These are phyloP conservation scores for Triplophysa rosa DNA, from an alignment of 2,113 vertebrate genomes.

Conservation along the genomic window DNA sequence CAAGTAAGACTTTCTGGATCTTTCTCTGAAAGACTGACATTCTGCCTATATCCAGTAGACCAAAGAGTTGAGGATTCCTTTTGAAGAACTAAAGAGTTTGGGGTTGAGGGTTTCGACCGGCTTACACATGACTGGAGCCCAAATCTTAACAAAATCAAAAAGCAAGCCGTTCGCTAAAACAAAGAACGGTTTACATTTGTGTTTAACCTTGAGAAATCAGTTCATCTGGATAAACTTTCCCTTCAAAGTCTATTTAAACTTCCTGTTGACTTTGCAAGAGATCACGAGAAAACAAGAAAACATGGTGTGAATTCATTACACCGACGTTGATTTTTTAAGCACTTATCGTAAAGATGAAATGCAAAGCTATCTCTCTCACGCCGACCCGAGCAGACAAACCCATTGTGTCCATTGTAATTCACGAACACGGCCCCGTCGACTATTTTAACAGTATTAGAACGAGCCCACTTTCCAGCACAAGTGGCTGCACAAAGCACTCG, in stretches of 20 bases:
- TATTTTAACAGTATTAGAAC: conserved; percentile 90
- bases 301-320: conserved; percentile 84
- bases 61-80: conserved; percentile 37
- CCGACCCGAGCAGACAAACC: conserved; percentile 77
- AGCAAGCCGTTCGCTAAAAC: conserved; percentile 34
- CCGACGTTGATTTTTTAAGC: neutral
- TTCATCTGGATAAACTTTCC: neutral
- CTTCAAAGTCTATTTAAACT: neutral
- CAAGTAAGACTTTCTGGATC: conserved; percentile 43
- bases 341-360: conserved; percentile 74
- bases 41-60: conserved; percentile 18
- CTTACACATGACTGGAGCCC: conserved; percentile 37
- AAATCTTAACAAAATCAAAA: conserved; percentile 43
- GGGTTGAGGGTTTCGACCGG: neutral
- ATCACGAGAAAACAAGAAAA: conserved; percentile 83
- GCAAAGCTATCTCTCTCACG: conserved; percentile 81
- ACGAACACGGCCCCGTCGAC: conserved; percentile 80
- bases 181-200: conserved; percentile 49
- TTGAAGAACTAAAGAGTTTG: conserved; percentile 26
- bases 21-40: conserved; percentile 44
- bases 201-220: conserved; percentile 54
- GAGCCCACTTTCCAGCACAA: conserved; percentile 86
- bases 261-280: conserved; percentile 57
- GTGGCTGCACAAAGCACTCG: conserved; percentile 83
- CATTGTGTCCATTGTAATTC: conserved; percentile 87